These are phyloP conservation scores for Ceramica pisi DNA, from an alignment of 2,888 invertebrate genomes.

Conservation along the genomic window DNA sequence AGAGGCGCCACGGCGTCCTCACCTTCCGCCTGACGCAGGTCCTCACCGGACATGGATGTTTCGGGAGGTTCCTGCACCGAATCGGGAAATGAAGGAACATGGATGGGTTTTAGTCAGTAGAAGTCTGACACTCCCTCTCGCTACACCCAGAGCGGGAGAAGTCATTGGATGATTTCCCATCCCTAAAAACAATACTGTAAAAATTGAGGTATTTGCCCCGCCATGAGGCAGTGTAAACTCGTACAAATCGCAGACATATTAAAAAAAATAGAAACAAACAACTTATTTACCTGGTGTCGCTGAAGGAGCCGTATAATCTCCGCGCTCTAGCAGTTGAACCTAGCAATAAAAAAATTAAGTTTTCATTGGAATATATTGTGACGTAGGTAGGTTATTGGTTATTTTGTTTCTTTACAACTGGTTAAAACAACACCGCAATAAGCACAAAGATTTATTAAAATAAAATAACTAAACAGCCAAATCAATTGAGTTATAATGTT, in stretches of 20 bases:
- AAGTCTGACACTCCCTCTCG: too few relatives aligned
- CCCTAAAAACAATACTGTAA: too few relatives aligned
- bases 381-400: conserved; percentile 42
- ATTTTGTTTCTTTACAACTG: conserved; percentile 23
- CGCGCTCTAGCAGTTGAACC: conserved; percentile 35
- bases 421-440: conserved; percentile 56
- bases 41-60: too few relatives aligned
- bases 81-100: too few relatives aligned
- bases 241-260: too few relatives aligned
- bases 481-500: conserved; percentile 45
- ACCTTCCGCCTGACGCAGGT: too few relatives aligned
- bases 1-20: too few relatives aligned
- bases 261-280: neutral
- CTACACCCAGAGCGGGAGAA: too few relatives aligned
- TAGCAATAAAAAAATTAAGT: conserved; percentile 16
- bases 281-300: conserved; percentile 10
- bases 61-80: too few relatives aligned
- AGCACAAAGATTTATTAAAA: conserved; percentile 60
- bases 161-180: too few relatives aligned
- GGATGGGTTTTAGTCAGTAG: too few relatives aligned
- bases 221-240: neutral
- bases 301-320: neutral
- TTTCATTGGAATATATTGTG: neutral
- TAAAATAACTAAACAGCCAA: conserved; percentile 35
- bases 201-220: neutral